Conservation (phyloP, 2,888 invertebrate species). For the Copidosoma aretas region DNA sequence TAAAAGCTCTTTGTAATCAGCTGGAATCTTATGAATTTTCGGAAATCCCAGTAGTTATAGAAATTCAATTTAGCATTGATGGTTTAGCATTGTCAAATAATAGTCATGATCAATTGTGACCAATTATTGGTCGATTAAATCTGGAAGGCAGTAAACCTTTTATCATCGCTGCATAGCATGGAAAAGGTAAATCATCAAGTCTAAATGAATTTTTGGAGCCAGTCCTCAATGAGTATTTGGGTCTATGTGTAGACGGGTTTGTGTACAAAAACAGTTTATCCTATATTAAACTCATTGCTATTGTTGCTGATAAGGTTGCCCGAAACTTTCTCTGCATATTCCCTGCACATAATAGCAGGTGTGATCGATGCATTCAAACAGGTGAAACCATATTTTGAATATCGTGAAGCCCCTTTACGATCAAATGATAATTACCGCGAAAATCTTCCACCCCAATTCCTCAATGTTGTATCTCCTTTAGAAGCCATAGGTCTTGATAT, state of each 20-base stretch:
- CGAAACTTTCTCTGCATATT: neutral
- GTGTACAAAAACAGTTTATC: neutral
- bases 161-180: neutral
- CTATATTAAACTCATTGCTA: neutral
- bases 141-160: neutral
- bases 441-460: too few relatives aligned
- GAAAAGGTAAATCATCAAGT: neutral
- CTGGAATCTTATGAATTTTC: too few relatives aligned
- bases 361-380: constrained; percentile 4
- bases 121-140: neutral
- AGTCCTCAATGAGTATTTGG: neutral
- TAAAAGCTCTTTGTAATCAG: neutral
- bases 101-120: too few relatives aligned
- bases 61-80: too few relatives aligned
- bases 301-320: neutral
- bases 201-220: neutral
- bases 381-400: too few relatives aligned
- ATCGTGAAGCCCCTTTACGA: too few relatives aligned
- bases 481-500: too few relatives aligned
- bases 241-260: neutral
- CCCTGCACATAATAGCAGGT: constrained; percentile 14
- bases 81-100: too few relatives aligned
- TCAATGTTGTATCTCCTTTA: too few relatives aligned
- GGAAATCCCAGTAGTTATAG: too few relatives aligned
- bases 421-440: too few relatives aligned